These are phyloP conservation scores for Parus major DNA, from an alignment of 2,113 vertebrate genomes.

Conservation along the genomic window DNA sequence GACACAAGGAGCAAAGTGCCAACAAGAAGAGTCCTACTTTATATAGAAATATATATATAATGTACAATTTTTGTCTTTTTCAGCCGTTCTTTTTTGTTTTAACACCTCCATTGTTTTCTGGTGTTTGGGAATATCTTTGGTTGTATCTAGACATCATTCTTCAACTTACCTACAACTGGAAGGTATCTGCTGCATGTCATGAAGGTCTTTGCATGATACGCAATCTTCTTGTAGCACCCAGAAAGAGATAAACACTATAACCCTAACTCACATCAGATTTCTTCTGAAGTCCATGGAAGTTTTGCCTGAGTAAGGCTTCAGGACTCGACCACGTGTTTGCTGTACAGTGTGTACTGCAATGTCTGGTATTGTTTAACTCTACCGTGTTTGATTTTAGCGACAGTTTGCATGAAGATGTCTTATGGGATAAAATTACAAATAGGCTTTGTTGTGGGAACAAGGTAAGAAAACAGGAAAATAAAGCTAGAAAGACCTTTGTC, in stretches of 20 bases:
- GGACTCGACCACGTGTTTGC: not conserved
- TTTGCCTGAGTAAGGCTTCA: not conserved
- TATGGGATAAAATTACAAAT: not conserved
- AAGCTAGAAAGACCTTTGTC: not conserved
- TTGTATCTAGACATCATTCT: not conserved
- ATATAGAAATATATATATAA: too few relatives aligned
- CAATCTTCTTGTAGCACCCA: not conserved
- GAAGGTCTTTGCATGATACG: not conserved
- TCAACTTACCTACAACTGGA: not conserved
- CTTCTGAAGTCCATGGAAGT: not conserved
- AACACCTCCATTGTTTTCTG: not conserved
- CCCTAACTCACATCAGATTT: not conserved
- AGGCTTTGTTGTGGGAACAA: not conserved
- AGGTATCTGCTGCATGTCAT: not conserved
- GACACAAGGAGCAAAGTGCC: not conserved
- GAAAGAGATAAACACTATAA: not conserved
- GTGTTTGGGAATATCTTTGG: not conserved
- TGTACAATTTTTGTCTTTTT: not conserved
- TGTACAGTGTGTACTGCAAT: fast-evolving
- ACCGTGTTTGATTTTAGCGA: not conserved
- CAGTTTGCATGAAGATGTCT: not conserved
- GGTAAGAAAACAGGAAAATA: not conserved
- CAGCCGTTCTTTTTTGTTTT: not conserved
- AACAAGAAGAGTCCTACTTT: not conserved
- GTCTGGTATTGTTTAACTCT: not conserved